Evolutionary conservation across 2,113 vertebrate genomes (phyloP).

Genomic region (Alouatta palliata): DNA sequence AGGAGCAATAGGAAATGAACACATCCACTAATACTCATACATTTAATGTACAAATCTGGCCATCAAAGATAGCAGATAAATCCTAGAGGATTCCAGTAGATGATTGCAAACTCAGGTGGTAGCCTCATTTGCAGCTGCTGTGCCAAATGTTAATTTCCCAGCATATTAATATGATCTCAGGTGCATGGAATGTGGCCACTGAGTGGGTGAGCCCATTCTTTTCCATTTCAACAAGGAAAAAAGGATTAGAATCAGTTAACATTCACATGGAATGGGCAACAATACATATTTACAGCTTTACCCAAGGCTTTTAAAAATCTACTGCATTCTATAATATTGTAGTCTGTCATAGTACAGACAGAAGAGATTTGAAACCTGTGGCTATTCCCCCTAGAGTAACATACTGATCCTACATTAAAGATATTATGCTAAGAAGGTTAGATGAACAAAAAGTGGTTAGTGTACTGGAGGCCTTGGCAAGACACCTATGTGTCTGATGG

Average conservation of each 20-base stretch:
- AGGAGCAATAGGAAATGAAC: neutral
- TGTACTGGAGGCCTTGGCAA: neutral
- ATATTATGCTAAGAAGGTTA: neutral
- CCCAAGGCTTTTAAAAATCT: neutral
- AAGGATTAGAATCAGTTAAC: neutral
- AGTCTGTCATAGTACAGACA: neutral
- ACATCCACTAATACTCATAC: neutral
- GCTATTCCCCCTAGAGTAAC: neutral
- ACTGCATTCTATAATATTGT: neutral
- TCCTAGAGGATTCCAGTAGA: constrained; percentile 1
- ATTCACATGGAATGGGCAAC: neutral
- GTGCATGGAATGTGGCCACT: neutral
- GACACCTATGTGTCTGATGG: neutral
- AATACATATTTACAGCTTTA: neutral
- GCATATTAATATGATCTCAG: neutral
- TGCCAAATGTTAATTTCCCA: neutral
- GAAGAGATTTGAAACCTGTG: neutral
- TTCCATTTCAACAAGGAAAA: neutral
- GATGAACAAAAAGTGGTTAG: neutral
- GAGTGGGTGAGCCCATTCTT: neutral
- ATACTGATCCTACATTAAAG: neutral
- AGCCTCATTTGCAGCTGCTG: neutral
- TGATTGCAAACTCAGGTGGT: neutral
- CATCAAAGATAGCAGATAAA: neutral
- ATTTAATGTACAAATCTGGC: constrained; percentile 54